These are phyloP conservation scores for Sinopyrophorus schimmeli DNA, from an alignment of 2,888 invertebrate species.

Conservation along the genomic window DNA sequence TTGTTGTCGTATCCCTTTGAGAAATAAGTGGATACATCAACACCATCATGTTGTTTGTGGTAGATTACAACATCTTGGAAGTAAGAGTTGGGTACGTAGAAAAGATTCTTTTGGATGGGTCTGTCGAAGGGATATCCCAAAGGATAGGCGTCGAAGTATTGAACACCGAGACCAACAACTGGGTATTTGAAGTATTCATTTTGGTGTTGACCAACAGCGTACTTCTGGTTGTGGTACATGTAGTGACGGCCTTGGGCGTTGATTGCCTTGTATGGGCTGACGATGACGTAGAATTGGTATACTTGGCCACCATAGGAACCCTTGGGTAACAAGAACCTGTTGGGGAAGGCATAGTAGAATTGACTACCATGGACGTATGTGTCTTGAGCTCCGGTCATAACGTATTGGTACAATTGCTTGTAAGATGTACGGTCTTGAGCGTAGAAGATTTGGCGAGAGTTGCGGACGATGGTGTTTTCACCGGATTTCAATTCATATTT, in stretches of 20 bases:
- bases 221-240: background rate
- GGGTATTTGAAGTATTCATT: conserved; percentile 25
- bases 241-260: too few relatives aligned
- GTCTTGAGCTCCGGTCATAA: conserved; percentile 53
- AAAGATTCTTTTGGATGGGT: conserved; percentile 61
- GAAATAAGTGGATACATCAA: too few relatives aligned
- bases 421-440: conserved; percentile 67
- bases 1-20: too few relatives aligned
- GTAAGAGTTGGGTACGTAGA: conserved; percentile 69
- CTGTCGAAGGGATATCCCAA: conserved; percentile 78
- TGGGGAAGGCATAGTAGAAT: conserved; percentile 59
- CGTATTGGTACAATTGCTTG: conserved; percentile 65
- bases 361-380: conserved; percentile 47
- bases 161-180: conserved; percentile 37
- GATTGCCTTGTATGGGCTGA: conserved; percentile 51
- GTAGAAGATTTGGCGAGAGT: conserved; percentile 68
- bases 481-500: conserved; percentile 64
- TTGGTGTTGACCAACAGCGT: conserved; percentile 15
- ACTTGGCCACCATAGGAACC: conserved; percentile 67
- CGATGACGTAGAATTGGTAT: conserved; percentile 58
- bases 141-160: conserved; percentile 61
- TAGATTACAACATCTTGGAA: conserved; percentile 68
- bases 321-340: conserved; percentile 67
- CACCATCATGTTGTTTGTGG: conserved; percentile 53
- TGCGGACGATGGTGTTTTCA: conserved; percentile 68